phyloP scores from a whole-genome alignment of 2,888 invertebrate species.

The Phyto melanocephala region DNA sequence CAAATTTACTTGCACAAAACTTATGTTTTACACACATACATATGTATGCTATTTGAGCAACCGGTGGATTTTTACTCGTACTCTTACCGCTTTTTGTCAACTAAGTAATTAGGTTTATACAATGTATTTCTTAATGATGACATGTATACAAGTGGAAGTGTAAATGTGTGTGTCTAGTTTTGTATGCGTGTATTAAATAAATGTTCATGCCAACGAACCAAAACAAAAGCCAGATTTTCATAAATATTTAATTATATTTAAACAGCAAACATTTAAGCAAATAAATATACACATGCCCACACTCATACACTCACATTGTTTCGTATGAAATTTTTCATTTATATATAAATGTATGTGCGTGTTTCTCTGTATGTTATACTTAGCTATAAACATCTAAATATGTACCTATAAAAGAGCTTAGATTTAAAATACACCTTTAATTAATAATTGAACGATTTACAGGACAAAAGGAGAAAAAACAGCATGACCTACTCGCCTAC shows the following conservation, averaged over 20 bases:
- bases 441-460: background rate
- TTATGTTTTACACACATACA: background rate
- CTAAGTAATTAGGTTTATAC: slow-evolving; percentile 50
- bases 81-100: background rate
- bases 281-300: background rate
- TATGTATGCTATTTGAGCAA: background rate
- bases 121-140: background rate
- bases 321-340: background rate
- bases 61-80: background rate
- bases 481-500: background rate
- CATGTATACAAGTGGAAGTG: background rate
- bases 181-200: background rate
- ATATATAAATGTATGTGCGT: background rate
- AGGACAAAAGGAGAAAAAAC: background rate
- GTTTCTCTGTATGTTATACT: background rate
- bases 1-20: background rate
- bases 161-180: background rate
- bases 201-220: background rate
- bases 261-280: background rate
- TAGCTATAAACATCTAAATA: too few species aligned
- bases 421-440: background rate
- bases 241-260: slow-evolving; percentile 54
- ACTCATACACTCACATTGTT: background rate
- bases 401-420: background rate
- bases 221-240: slow-evolving; percentile 39